Evolutionary conservation across 2,797 vertebrate genomes (phyloP), one percentile per base, ranked within the genome.

Genomic region (Danio tinwini): DNA sequence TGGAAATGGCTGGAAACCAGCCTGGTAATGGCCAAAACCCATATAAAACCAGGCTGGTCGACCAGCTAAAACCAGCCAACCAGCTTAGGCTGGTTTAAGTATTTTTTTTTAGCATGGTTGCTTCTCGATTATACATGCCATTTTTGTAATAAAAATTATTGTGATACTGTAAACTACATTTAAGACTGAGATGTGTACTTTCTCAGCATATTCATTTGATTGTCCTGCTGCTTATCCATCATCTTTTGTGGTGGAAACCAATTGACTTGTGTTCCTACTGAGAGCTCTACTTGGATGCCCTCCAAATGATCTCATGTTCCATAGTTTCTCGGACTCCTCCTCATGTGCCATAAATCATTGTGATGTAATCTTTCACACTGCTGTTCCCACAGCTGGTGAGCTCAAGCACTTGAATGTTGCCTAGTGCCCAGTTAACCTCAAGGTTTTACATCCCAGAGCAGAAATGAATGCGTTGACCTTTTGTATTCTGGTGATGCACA

Each of bases 311-410:
- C 89, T 94, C 88, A 89, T 87, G 89, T 93, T 94, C 88, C 92
- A 90, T 91, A 81, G 76, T 86, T 86, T 73, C 72, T 71, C 58
- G n/a, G 37, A 45, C 79, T 68, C 56, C 21, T 69, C 53, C 55
- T 84, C 8, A 67, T 80, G 72, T 86, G 84, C 86, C 88, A 91
- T 94, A 93, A 94, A 93, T 93, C 91, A 92, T 88, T 87, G 87
- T 93, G 93, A 92, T 92, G 91, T 90, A 92, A 93, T 91, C 91
- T 91, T 93, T 93, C 93, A 90, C 92, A 92, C 91, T 90, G 88
- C 88, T 83, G 7, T 79, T 79, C 68, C 77, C 77, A 79, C 68
- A 63, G 68, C 68, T 71, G 49, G 17, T 55, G 68, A 71, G 45
- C 49, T 52, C 29, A 78, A 62, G 13, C 3, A 19, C 65, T 61